A percentile compares a stretch with the other conserved stretches of the same genome.
These are phyloP conservation scores for Sesia bembeciformis DNA, from an alignment of 2,888 invertebrate genomes.

Conservation along the genomic window DNA sequence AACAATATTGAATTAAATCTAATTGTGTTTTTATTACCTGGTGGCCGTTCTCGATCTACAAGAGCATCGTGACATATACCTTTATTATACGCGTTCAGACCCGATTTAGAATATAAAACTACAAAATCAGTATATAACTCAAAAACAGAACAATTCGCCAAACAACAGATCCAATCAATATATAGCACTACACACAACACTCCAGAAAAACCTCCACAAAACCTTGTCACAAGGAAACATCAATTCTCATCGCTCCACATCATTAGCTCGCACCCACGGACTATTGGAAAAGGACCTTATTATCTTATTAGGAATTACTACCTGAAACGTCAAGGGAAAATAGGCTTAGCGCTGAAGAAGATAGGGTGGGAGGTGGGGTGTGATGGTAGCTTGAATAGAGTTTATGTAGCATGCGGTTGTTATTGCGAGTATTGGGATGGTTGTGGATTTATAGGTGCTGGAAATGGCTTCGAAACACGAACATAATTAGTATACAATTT, in stretches of 20 bases:
- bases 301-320: slow-evolving; percentile 57
- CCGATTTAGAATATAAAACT: no score
- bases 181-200: background rate
- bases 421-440: slow-evolving; percentile 35
- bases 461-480: background rate
- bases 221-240: background rate
- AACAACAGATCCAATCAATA: no score
- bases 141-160: no score
- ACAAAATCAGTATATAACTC: no score
- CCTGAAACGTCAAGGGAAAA: slow-evolving; percentile 16
- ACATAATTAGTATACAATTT: background rate
- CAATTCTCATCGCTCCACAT: slow-evolving; percentile 10
- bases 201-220: background rate
- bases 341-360: slow-evolving; percentile 13
- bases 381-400: slow-evolving; percentile 18
- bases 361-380: slow-evolving; percentile 26
- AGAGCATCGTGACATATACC: no score
- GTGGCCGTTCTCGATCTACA: no score
- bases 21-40: no score
- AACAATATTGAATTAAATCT: no score
- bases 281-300: slow-evolving; percentile 50
- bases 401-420: slow-evolving; percentile 37
- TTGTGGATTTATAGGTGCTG: slow-evolving; percentile 4
- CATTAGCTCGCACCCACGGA: slow-evolving; percentile 18
- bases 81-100: no score